Conservation (phyloP, 2,888 invertebrate species). For the Melanophora roralis region DNA sequence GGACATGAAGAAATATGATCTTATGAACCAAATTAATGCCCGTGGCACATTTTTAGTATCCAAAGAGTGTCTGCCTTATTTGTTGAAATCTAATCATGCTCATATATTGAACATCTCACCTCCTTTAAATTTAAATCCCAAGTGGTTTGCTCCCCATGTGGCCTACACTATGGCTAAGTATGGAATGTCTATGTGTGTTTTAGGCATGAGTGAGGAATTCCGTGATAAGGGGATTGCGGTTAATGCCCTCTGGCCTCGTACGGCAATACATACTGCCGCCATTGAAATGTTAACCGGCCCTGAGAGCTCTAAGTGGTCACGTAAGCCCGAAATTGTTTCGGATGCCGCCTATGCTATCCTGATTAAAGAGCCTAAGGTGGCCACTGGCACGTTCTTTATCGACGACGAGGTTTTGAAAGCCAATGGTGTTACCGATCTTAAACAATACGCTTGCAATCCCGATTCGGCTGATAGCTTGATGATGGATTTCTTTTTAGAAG, state of each 20-base stretch:
- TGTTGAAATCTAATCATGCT: constrained; percentile 91
- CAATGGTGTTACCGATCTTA: constrained; percentile 89
- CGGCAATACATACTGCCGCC: constrained; percentile 95
- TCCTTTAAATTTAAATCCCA: constrained; percentile 90
- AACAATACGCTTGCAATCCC: constrained; percentile 90
- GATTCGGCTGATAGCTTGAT: constrained; percentile 83
- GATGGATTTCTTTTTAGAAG: constrained; percentile 92
- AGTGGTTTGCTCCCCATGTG: constrained; percentile 93
- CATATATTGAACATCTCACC: constrained; percentile 98
- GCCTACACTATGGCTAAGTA: constrained; percentile 99
- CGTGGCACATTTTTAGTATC: constrained; percentile 97
- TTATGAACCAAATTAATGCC: constrained; percentile 96
- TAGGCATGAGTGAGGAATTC: constrained; percentile 98
- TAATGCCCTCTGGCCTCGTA: constrained; percentile 97
- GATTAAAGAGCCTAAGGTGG: constrained; percentile 84
- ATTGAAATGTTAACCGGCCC: constrained; percentile 89
- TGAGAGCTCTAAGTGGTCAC: constrained; percentile 72
- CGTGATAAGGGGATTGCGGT: constrained; percentile 89
- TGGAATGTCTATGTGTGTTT: constrained; percentile 98
- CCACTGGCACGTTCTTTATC: constrained; percentile 93
- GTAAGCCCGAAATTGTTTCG: constrained; percentile 76
- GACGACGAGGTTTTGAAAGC: constrained; percentile 91
- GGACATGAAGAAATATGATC: constrained; percentile 96
- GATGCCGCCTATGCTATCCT: constrained; percentile 75
- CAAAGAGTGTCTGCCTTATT: constrained; percentile 90